phyloP scores from a whole-genome alignment of 2,797 vertebrate species.

The Spondyliosoma cantharus region DNA sequence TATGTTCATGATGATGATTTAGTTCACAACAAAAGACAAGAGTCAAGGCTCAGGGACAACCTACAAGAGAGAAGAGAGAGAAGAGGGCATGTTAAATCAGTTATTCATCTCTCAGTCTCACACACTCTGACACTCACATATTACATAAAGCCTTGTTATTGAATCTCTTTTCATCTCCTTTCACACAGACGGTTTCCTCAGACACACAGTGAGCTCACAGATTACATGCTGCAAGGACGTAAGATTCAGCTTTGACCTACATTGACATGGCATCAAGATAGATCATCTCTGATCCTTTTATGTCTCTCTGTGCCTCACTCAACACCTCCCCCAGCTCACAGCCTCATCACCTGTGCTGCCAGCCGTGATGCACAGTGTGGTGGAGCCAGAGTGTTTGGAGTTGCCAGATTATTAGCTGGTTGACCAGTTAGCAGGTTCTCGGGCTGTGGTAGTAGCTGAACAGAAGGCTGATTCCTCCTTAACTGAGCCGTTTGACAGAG shows the following conservation, averaged over 20 bases:
- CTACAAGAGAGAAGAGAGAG: not conserved
- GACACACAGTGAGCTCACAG: slow-evolving; percentile 17
- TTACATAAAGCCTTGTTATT: not conserved
- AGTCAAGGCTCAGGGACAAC: not conserved
- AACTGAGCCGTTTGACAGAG: too few species aligned
- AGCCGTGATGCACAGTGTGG: too few species aligned
- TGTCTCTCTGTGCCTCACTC: not conserved
- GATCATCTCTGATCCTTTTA: slow-evolving; percentile 6
- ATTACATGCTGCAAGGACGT: slow-evolving; percentile 1
- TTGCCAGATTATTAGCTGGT: too few species aligned
- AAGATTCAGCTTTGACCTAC: not conserved
- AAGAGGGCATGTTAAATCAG: not conserved
- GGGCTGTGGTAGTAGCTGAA: too few species aligned
- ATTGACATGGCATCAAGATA: not conserved
- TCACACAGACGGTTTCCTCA: not conserved
- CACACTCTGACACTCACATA: slow-evolving; percentile 1
- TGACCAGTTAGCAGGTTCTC: too few species aligned
- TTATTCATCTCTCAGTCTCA: not conserved
- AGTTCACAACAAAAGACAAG: not conserved
- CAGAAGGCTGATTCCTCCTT: too few species aligned
- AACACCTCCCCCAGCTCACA: not conserved
- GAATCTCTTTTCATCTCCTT: not conserved
- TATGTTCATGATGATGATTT: not conserved
- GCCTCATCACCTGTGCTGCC: too few species aligned
- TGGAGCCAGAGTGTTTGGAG: too few species aligned